Percentiles rank a stretch among this genome's conserved stretches.
These are phyloP conservation scores for Dryococelus australis DNA, from an alignment of 2,888 invertebrate species.

Conservation along the genomic window DNA sequence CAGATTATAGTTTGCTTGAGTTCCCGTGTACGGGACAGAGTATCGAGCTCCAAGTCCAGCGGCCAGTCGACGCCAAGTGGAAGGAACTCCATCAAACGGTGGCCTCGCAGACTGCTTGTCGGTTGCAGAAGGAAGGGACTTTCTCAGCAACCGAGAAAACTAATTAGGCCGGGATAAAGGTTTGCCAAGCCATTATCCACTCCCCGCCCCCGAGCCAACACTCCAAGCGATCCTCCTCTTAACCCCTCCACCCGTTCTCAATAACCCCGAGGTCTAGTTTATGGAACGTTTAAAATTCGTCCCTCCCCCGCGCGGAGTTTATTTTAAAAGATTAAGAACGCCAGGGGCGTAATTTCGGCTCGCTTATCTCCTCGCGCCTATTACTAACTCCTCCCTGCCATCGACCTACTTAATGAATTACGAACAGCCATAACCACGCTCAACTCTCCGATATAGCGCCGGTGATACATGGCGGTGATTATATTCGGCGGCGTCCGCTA, in stretches of 20 bases:
- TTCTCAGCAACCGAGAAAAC: not conserved
- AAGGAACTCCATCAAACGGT: not conserved
- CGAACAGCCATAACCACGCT: not conserved
- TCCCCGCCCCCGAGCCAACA: not conserved
- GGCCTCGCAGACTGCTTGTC: not conserved
- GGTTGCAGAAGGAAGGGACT: not conserved
- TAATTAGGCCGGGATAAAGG: not conserved
- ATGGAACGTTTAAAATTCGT: slow-evolving; percentile 16
- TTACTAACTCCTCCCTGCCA: not conserved
- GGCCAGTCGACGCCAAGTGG: not conserved
- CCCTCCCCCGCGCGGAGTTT: not conserved
- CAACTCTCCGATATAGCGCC: not conserved
- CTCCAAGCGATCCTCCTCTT: not conserved
- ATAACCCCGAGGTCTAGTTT: not conserved
- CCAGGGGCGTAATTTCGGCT: not conserved
- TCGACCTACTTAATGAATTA: not conserved
- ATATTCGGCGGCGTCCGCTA: not conserved
- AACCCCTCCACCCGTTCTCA: not conserved
- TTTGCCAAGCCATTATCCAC: not conserved
- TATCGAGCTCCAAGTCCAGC: not conserved
- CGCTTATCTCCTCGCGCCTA: slow-evolving; percentile 2
- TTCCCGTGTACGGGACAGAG: not conserved
- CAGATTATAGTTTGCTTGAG: not conserved
- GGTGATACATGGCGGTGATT: not conserved
- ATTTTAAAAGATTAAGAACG: slow-evolving; percentile 16